A percentile compares a stretch with the other conserved stretches of the same genome.
These are phyloP conservation scores for Sorex fumeus DNA, from an alignment of 2,113 vertebrate genomes.

Conservation along the genomic window DNA sequence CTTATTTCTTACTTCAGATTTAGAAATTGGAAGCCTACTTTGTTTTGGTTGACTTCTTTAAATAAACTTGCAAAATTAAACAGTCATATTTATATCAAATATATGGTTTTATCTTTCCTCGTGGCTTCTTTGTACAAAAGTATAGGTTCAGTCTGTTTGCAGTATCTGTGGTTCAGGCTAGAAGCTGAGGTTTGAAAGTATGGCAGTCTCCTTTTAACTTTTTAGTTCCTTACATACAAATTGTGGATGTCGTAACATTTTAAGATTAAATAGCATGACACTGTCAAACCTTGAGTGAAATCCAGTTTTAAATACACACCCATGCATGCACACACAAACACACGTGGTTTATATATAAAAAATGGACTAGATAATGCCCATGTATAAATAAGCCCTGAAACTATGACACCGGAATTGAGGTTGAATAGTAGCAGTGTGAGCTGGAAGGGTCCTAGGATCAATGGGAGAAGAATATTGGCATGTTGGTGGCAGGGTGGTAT, in stretches of 20 bases:
- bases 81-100: conserved; percentile 31
- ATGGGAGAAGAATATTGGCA: too few species aligned
- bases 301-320: neutral
- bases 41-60: conserved; percentile 5
- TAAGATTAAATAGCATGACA: conserved; percentile 16
- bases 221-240: conserved; percentile 41
- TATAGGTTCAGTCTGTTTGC: conserved; percentile 26
- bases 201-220: neutral
- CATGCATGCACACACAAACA: too few species aligned
- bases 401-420: too few species aligned
- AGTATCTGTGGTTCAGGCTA: neutral
- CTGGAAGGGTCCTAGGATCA: too few species aligned
- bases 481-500: too few species aligned
- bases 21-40: conserved; percentile 56
- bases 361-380: too few species aligned
- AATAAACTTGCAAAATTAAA: conserved; percentile 14
- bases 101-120: conserved; percentile 55
- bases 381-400: too few species aligned
- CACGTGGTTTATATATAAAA: too few species aligned
- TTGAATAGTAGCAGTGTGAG: too few species aligned
- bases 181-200: neutral
- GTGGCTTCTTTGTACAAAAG: conserved; percentile 63
- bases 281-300: conserved; percentile 34
- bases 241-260: neutral
- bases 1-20: conserved; percentile 45